phyloP scores from a whole-genome alignment of 2,888 invertebrate genomes.

The Microctonus hyperodae region DNA sequence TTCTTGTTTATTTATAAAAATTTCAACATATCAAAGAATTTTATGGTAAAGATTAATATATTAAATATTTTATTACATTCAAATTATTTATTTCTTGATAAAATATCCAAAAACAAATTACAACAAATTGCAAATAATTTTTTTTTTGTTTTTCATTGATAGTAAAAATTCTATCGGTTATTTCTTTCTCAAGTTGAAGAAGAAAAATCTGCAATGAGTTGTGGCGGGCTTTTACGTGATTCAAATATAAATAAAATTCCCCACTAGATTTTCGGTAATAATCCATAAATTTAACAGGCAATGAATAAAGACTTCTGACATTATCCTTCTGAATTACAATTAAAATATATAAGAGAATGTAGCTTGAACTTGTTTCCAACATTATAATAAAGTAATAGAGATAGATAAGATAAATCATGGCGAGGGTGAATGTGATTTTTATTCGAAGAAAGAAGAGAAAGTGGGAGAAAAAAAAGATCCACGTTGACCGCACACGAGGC shows the following conservation, averaged over 20 bases:
- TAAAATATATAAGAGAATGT: neutral
- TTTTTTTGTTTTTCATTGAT: no score
- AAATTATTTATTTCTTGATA: no score
- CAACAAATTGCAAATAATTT: no score
- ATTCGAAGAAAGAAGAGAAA: neutral
- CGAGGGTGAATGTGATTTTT: neutral
- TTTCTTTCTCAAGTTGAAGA: neutral
- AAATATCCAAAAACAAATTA: no score
- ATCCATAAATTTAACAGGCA: neutral
- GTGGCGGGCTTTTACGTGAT: no score
- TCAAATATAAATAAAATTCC: neutral
- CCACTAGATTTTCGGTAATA: neutral
- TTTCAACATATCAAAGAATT: no score
- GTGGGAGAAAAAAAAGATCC: constrained; percentile 19
- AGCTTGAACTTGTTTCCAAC: neutral
- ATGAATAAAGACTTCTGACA: neutral
- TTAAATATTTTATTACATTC: no score
- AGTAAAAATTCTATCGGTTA: no score
- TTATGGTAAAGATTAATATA: no score
- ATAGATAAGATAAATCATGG: neutral
- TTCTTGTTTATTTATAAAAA: no score
- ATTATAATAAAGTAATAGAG: neutral
- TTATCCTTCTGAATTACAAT: neutral
- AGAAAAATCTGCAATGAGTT: no score
- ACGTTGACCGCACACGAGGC: constrained; percentile 27